Evolutionary conservation across 2,797 vertebrate genomes (phyloP).

Genomic region (Scyliorhinus canicula): DNA sequence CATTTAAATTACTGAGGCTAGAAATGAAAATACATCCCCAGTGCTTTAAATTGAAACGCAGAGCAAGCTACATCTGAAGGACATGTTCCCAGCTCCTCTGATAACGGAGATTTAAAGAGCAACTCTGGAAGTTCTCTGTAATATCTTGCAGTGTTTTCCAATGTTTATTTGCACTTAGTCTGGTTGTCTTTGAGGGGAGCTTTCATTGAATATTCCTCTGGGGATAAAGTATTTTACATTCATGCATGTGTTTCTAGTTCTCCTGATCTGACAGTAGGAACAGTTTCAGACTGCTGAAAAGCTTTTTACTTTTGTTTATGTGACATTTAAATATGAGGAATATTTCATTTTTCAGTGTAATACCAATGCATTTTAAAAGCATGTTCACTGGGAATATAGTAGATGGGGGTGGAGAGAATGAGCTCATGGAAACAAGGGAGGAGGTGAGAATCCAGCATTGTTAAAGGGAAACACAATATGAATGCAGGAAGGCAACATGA

Average conservation of each 20-base stretch:
- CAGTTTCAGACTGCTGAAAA: background rate
- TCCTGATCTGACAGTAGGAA: background rate
- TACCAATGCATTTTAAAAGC: background rate
- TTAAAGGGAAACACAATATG: background rate
- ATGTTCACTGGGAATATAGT: background rate
- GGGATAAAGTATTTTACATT: background rate
- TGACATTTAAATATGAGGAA: background rate
- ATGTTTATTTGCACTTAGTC: conserved; percentile 17
- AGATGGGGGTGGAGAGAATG: background rate
- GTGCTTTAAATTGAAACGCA: background rate
- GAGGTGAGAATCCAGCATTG: background rate
- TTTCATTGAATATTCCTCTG: conserved; percentile 1
- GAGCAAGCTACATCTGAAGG: too few relatives aligned
- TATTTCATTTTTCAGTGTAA: background rate
- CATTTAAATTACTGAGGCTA: background rate
- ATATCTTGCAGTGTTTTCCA: background rate
- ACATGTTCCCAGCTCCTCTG: background rate
- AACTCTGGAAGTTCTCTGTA: background rate
- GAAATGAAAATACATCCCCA: background rate
- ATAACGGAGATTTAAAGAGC: background rate
- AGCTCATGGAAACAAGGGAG: background rate
- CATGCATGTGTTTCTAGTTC: background rate
- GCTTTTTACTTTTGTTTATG: background rate
- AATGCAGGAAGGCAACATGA: background rate
- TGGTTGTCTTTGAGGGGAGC: background rate